A percentile compares a stretch with the other conserved stretches of the same genome.
These are phyloP conservation scores for Serrognathus titanus DNA, from an alignment of 2,888 invertebrate genomes.

Conservation along the genomic window DNA sequence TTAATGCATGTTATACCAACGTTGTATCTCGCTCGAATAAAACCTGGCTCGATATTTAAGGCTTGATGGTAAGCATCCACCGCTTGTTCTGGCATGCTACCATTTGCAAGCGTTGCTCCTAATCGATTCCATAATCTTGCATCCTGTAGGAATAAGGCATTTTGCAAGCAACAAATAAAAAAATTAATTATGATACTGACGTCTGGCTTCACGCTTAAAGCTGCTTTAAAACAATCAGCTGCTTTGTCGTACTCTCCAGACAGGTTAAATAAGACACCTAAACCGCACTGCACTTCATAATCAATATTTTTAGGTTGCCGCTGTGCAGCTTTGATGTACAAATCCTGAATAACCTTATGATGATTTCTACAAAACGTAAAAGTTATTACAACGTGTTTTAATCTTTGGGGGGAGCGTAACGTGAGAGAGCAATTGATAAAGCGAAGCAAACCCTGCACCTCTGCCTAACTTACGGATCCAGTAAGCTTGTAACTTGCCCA, in stretches of 20 bases:
- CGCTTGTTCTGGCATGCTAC: constrained; percentile 91
- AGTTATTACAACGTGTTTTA: neutral
- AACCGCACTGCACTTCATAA: constrained; percentile 87
- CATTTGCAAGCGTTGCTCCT: constrained; percentile 96
- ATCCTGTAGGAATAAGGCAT: constrained; percentile 56
- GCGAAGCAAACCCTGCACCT: constrained; percentile 20
- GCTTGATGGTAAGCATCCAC: constrained; percentile 94
- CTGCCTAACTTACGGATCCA: constrained; percentile 48
- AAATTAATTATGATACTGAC: constrained; percentile 47
- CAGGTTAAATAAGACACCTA: constrained; percentile 93
- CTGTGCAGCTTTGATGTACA: constrained; percentile 78
- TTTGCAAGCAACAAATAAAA: neutral
- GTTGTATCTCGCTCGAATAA: constrained; percentile 95
- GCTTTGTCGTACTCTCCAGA: constrained; percentile 94
- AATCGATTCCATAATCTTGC: constrained; percentile 94
- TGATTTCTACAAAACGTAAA: constrained; percentile 46
- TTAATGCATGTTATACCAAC: constrained; percentile 98
- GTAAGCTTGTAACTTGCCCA: constrained; percentile 50
- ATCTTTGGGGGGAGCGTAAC: neutral
- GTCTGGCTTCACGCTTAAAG: constrained; percentile 75
- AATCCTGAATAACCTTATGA: constrained; percentile 65
- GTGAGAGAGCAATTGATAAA: neutral
- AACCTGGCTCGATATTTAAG: constrained; percentile 88
- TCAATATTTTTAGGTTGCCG: constrained; percentile 72
- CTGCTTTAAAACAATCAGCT: constrained; percentile 91